Conservation (phyloP, 2,888 invertebrate genomes). For the Dendrolimus houi region DNA sequence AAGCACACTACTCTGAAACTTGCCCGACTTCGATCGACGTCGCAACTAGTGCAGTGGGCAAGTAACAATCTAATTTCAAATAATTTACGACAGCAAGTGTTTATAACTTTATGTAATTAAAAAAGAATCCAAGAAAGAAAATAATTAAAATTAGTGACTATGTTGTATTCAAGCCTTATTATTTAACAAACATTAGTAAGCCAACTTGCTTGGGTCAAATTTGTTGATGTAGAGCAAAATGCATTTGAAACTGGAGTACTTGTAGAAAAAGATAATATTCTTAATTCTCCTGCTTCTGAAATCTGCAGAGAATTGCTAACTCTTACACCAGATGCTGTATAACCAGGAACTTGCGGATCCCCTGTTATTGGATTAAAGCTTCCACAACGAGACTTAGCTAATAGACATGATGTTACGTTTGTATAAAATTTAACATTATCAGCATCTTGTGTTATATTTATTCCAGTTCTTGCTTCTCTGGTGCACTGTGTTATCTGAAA, state of each 20-base stretch:
- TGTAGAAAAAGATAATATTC: slow-evolving; percentile 71
- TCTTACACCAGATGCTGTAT: slow-evolving; percentile 45
- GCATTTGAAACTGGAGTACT: slow-evolving; percentile 65
- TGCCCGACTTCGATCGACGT: too few relatives aligned
- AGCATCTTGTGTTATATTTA: slow-evolving; percentile 61
- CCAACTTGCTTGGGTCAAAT: slow-evolving; percentile 71
- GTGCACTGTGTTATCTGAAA: slow-evolving; percentile 73
- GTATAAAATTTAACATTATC: slow-evolving; percentile 75
- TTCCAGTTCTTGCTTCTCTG: slow-evolving; percentile 65
- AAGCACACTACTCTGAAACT: too few relatives aligned
- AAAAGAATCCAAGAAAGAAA: background rate
- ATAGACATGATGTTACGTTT: slow-evolving; percentile 80
- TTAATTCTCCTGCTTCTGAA: slow-evolving; percentile 69
- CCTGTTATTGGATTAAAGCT: slow-evolving; percentile 80
- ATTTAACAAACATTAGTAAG: slow-evolving; percentile 55
- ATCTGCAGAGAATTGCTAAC: slow-evolving; percentile 76
- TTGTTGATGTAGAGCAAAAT: slow-evolving; percentile 69
- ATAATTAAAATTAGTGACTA: background rate
- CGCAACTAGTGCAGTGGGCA: too few relatives aligned
- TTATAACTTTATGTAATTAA: background rate
- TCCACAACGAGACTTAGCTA: slow-evolving; percentile 79
- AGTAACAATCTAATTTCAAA: too few relatives aligned
- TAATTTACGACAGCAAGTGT: background rate
- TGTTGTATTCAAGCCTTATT: background rate
- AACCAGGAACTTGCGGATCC: slow-evolving; percentile 72